Percentiles rank a stretch among this genome's conserved stretches.
Conservation (phyloP, 2,113 vertebrate species). For the Isurus oxyrinchus region DNA sequence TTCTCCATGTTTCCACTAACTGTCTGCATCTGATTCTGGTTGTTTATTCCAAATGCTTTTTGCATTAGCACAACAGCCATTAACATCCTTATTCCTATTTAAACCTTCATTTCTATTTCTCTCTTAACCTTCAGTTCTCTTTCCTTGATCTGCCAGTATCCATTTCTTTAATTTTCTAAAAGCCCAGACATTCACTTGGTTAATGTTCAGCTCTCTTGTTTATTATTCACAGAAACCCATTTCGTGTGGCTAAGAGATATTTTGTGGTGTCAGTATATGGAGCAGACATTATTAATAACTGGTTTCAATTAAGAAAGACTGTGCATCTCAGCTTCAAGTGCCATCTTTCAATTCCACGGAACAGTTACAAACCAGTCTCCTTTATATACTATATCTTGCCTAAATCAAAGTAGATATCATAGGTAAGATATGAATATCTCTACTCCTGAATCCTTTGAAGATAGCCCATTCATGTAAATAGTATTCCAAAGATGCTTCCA, state of each 20-base stretch:
- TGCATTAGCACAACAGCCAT: not conserved
- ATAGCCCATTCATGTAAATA: not conserved
- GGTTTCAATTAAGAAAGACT: not conserved
- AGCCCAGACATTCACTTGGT: not conserved
- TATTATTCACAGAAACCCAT: not conserved
- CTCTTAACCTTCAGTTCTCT: not conserved
- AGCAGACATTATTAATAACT: not conserved
- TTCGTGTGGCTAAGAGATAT: not conserved
- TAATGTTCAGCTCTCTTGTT: not conserved
- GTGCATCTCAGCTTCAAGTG: not conserved
- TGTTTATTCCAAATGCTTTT: not conserved
- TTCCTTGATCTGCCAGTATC: not conserved
- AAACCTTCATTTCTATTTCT: not conserved
- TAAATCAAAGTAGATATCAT: not conserved
- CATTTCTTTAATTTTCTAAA: not conserved
- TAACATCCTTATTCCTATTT: not conserved
- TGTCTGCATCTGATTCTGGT: not conserved
- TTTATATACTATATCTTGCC: no score
- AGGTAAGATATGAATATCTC: not conserved
- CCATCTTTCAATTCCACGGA: not conserved
- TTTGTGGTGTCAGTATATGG: not conserved
- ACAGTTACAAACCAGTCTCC: not conserved
- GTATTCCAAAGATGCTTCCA: not conserved
- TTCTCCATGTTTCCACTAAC: not conserved
- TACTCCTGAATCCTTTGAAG: not conserved